These are phyloP conservation scores for Enteromius mattozi DNA, from an alignment of 2,797 vertebrate species.

Conservation along the genomic window DNA sequence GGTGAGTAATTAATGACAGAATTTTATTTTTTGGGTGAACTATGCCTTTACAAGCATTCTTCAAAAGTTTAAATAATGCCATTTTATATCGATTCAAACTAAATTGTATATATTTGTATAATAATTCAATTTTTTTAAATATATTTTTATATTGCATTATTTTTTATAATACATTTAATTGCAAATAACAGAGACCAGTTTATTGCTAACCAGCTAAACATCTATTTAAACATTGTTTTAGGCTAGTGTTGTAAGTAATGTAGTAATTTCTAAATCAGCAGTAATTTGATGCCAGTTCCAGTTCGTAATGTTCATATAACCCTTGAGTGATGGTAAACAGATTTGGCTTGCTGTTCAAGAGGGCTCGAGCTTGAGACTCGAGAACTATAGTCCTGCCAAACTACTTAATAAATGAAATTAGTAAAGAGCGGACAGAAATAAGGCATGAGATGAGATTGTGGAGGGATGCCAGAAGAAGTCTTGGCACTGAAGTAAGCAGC, in stretches of 20 bases:
- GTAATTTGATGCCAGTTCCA: background rate
- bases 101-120: no score
- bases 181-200: background rate
- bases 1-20: background rate
- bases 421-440: background rate
- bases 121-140: no score
- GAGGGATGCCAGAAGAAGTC: background rate
- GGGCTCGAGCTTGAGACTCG: background rate
- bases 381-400: background rate
- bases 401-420: constrained; percentile 16
- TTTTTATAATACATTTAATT: background rate
- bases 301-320: background rate
- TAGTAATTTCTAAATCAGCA: background rate
- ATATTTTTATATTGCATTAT: background rate
- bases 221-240: background rate
- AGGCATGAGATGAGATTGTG: constrained; percentile 11
- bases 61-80: no score
- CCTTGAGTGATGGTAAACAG: constrained; percentile 3
- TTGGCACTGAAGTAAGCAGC: background rate
- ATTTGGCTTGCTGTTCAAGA: background rate
- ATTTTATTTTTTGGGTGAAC: background rate
- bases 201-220: background rate
- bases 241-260: background rate
- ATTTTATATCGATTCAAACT: no score
- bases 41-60: background rate